Percentiles rank a stretch among this genome's conserved stretches.
Conservation (phyloP, 2,113 vertebrate genomes). For the Psilopsiagon aymara region DNA sequence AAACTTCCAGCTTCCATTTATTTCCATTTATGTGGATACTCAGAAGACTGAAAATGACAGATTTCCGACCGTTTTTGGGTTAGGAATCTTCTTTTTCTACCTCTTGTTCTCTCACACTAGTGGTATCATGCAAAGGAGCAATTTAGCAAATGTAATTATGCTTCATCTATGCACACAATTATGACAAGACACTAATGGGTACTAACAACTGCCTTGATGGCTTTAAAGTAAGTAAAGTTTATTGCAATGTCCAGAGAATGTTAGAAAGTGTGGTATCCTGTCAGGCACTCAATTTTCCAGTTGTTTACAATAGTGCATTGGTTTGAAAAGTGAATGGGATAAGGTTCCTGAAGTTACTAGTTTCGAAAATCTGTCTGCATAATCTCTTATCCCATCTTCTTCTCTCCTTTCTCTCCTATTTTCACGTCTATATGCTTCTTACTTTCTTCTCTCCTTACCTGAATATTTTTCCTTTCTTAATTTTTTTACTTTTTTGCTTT, state of each 20-base stretch:
- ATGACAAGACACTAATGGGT: background rate
- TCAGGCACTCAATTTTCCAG: background rate
- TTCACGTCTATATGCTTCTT: background rate
- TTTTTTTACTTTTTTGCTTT: background rate
- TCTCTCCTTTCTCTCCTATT: background rate
- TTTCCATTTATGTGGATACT: background rate
- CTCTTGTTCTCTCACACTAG: background rate
- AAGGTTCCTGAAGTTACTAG: background rate
- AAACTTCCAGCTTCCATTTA: background rate
- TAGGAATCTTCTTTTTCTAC: background rate
- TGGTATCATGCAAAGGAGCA: background rate
- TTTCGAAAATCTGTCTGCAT: background rate
- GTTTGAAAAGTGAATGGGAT: background rate
- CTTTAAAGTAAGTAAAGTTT: background rate
- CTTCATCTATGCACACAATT: background rate
- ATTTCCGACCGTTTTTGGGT: background rate
- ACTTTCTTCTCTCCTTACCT: background rate
- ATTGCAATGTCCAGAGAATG: background rate
- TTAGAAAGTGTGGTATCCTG: background rate
- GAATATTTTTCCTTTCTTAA: background rate
- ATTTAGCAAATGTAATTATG: background rate
- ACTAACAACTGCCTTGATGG: background rate
- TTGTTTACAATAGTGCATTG: background rate
- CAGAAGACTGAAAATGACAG: background rate
- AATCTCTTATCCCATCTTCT: background rate